Conservation (phyloP, 2,888 invertebrate species). For the Heliconius ismenius region DNA sequence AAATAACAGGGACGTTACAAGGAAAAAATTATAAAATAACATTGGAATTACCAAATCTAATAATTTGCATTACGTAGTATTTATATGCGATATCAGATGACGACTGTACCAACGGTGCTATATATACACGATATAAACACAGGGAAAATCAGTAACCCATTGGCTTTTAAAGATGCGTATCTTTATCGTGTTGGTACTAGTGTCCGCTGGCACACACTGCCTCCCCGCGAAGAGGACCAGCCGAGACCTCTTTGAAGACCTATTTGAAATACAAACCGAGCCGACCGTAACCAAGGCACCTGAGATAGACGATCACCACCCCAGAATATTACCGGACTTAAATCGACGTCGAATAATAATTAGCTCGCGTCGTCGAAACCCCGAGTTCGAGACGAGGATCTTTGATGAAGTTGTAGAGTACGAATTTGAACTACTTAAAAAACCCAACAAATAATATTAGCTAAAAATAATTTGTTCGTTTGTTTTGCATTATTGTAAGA, state of each 20-base stretch:
- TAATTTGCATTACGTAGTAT: neutral
- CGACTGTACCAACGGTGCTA: constrained; percentile 42
- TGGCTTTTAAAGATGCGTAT: constrained; percentile 42
- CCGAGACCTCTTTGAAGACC: neutral
- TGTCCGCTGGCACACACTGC: constrained; percentile 32
- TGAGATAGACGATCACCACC: neutral
- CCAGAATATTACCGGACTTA: constrained; percentile 4
- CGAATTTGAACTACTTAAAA: constrained; percentile 38
- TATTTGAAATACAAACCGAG: neutral
- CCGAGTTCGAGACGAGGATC: neutral
- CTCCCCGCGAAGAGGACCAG: constrained; percentile 1
- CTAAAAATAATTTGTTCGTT: no score
- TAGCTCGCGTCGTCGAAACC: neutral
- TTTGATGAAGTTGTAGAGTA: constrained; percentile 28
- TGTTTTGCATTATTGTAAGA: no score
- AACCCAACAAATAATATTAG: constrained; percentile 2
- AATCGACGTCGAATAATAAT: constrained; percentile 28
- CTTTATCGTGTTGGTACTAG: constrained; percentile 33
- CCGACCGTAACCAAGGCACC: neutral
- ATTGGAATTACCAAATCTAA: constrained; percentile 8
- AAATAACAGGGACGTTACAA: neutral
- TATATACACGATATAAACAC: constrained; percentile 46
- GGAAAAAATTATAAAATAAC: neutral
- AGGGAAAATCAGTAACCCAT: constrained; percentile 46
- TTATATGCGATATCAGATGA: constrained; percentile 19